A percentile compares a stretch with the other conserved stretches of the same genome.
Evolutionary conservation across 1,140 invertebrate genomes (phyloP).

Genomic region (Grapholita molesta): DNA sequence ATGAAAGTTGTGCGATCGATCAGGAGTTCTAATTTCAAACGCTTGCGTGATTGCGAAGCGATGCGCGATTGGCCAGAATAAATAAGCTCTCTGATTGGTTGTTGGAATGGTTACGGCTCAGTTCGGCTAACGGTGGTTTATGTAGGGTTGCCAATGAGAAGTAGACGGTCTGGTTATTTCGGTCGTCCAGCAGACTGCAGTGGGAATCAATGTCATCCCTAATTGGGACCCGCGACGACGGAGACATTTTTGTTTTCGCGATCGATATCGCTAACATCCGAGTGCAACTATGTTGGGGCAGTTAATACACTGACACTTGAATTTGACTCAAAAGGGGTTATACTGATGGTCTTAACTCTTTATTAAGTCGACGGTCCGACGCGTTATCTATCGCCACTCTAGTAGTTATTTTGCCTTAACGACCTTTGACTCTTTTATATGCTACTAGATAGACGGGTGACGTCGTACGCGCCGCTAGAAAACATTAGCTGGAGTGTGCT

Average conservation of each 20-base stretch:
- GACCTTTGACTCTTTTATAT: too few relatives aligned
- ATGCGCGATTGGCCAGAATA: neutral
- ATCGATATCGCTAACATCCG: neutral
- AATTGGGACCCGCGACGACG: slow-evolving; percentile 54
- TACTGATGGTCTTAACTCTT: too few relatives aligned
- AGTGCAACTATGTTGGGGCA: neutral
- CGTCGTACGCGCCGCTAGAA: too few relatives aligned
- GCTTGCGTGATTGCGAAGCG: too few relatives aligned
- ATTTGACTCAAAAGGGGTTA: neutral
- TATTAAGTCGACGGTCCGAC: too few relatives aligned
- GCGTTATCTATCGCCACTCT: too few relatives aligned
- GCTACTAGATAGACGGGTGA: too few relatives aligned
- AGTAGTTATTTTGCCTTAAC: too few relatives aligned
- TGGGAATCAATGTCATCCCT: slow-evolving; percentile 60
- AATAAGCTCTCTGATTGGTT: neutral
- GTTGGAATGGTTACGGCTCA: neutral
- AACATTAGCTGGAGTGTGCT: too few relatives aligned
- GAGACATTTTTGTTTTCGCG: slow-evolving; percentile 51
- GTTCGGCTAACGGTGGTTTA: neutral
- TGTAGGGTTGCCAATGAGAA: slow-evolving; percentile 30
- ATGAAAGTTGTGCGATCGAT: neutral
- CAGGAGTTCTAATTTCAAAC: neutral
- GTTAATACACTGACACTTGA: neutral
- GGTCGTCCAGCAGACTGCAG: slow-evolving; percentile 39
- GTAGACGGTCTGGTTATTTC: slow-evolving; percentile 41